phyloP scores from a whole-genome alignment of 92 coral and sea anemone genomes.

The Epizoanthus ramosus region DNA sequence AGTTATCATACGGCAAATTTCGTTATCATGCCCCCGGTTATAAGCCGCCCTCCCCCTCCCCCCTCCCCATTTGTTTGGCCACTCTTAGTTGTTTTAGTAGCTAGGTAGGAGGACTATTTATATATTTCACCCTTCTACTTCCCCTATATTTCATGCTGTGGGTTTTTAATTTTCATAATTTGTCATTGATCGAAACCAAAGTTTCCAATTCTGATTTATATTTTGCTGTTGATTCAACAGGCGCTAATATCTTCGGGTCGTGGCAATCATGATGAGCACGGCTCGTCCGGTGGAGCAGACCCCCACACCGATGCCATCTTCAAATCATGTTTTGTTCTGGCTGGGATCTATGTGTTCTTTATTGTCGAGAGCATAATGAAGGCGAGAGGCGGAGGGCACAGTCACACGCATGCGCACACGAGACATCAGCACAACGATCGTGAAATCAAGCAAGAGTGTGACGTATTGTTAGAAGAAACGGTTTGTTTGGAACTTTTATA shows the following conservation, averaged over 20 bases:
- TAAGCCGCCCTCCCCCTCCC: too few relatives aligned
- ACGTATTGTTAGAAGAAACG: background rate
- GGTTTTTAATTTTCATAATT: too few relatives aligned
- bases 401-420: constrained; percentile 24
- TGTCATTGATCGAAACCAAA: too few relatives aligned
- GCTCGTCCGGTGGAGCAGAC: constrained; percentile 29
- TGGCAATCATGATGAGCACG: background rate
- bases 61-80: too few relatives aligned
- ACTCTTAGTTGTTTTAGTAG: too few relatives aligned
- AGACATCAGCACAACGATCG: constrained; percentile 9
- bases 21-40: too few relatives aligned
- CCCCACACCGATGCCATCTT: constrained; percentile 51
- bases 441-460: constrained; percentile 10
- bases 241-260: constrained; percentile 9
- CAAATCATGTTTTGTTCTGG: constrained; percentile 83
- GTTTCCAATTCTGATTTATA: background rate
- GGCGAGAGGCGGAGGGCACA: constrained; percentile 28
- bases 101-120: too few relatives aligned
- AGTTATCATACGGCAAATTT: too few relatives aligned
- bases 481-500: background rate
- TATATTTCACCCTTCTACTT: too few relatives aligned
- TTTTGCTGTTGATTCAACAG: background rate
- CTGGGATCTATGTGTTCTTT: constrained; percentile 88
- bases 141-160: too few relatives aligned
- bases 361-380: constrained; percentile 82